Conservation (phyloP, 2,888 invertebrate genomes). For the Arctia plantaginis region DNA sequence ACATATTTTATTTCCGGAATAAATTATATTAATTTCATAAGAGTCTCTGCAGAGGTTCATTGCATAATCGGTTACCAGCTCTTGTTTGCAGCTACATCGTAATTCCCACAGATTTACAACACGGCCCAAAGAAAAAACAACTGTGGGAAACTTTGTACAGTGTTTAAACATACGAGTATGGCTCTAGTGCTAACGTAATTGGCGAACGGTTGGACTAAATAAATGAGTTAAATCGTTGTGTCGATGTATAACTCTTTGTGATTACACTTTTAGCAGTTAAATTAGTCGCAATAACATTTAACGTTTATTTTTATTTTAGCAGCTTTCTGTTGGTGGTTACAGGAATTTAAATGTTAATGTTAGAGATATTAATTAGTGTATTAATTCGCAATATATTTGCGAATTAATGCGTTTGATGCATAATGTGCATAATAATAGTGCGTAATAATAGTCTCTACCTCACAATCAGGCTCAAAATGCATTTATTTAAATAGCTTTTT, state of each 20-base stretch:
- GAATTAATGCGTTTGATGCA: too few species aligned
- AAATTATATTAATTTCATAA: slow-evolving; percentile 62
- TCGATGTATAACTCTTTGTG: slow-evolving; percentile 18
- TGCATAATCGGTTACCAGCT: slow-evolving; percentile 77
- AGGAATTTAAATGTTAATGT: too few species aligned
- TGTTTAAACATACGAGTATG: slow-evolving; percentile 62
- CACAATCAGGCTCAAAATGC: too few species aligned
- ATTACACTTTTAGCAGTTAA: slow-evolving; percentile 28
- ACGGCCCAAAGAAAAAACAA: slow-evolving; percentile 68
- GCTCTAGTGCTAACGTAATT: slow-evolving; percentile 52
- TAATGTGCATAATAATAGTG: too few species aligned
- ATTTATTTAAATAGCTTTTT: too few species aligned
- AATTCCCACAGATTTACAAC: slow-evolving; percentile 74
- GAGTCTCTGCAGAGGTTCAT: slow-evolving; percentile 59
- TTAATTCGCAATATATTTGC: too few species aligned
- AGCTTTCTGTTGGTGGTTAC: slow-evolving; percentile 20
- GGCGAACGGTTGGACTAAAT: slow-evolving; percentile 52
- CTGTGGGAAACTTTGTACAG: slow-evolving; percentile 68
- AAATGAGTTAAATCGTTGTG: slow-evolving; percentile 41
- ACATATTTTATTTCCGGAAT: background rate
- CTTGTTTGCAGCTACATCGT: slow-evolving; percentile 68
- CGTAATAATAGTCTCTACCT: too few species aligned
- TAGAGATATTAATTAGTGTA: too few species aligned
- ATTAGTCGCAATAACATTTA: slow-evolving; percentile 4
- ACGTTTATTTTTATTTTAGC: slow-evolving; percentile 21